phyloP scores from a whole-genome alignment of 2,888 invertebrate genomes.

The Leptopilina myrica region DNA sequence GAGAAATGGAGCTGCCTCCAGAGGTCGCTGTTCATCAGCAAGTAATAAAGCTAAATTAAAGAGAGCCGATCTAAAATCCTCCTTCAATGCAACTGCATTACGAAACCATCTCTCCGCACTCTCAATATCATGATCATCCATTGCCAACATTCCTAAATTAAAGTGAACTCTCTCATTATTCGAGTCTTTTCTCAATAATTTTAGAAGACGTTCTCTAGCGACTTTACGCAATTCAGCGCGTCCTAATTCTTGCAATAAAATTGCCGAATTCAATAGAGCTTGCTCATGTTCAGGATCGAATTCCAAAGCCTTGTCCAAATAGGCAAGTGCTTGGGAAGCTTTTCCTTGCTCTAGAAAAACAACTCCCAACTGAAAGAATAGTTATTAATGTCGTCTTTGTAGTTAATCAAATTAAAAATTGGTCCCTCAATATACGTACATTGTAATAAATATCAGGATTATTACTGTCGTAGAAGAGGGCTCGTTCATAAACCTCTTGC shows the following conservation, averaged over 20 bases:
- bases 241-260: constrained; percentile 93
- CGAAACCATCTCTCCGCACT: constrained; percentile 95
- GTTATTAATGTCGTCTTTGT: too few relatives aligned
- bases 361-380: constrained; percentile 87
- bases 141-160: constrained; percentile 96
- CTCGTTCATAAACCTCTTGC: constrained; percentile 95
- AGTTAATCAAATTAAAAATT: background rate
- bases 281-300: constrained; percentile 96
- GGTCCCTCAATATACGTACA: constrained; percentile 79
- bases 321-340: constrained; percentile 92
- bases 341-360: constrained; percentile 95
- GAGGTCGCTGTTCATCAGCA: constrained; percentile 91
- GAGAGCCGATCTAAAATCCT: constrained; percentile 93
- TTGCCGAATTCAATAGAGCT: constrained; percentile 95
- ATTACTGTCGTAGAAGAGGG: constrained; percentile 93
- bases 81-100: constrained; percentile 90
- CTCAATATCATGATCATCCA: constrained; percentile 94
- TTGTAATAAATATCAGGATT: constrained; percentile 97
- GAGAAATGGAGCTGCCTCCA: constrained; percentile 94
- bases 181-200: constrained; percentile 86
- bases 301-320: constrained; percentile 94
- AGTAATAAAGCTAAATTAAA: constrained; percentile 95
- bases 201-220: constrained; percentile 88
- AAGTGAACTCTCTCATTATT: constrained; percentile 95
- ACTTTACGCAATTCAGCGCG: constrained; percentile 87